Conservation (phyloP, 2,113 vertebrate genomes). For the Zosterops lateralis region DNA sequence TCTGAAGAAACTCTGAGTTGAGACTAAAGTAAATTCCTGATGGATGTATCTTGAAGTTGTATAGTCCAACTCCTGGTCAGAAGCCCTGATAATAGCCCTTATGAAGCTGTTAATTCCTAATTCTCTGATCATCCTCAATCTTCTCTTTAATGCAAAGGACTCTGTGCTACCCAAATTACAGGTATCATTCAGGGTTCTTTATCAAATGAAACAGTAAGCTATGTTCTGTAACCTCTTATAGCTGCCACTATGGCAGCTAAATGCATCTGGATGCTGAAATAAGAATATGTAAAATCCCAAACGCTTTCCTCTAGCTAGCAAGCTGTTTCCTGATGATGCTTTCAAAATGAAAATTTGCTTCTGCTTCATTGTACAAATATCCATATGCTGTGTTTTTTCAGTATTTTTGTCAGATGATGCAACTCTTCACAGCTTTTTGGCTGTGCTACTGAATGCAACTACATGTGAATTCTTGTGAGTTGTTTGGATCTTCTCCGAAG, state of each 20-base stretch:
- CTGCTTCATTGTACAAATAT: not conserved
- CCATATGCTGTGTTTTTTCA: not conserved
- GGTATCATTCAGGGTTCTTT: not conserved
- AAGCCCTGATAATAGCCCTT: not conserved
- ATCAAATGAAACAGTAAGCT: not conserved
- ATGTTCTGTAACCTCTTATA: not conserved
- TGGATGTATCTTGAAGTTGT: not conserved
- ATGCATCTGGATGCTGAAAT: not conserved
- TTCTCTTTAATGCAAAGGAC: not conserved
- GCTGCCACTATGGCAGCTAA: not conserved
- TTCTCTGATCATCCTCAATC: not conserved
- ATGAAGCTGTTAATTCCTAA: not conserved
- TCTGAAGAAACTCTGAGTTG: not conserved
- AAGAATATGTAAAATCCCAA: not conserved
- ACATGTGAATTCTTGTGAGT: not conserved
- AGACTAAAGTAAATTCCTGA: not conserved
- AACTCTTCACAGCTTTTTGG: not conserved
- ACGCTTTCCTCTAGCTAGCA: not conserved
- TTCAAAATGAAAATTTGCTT: conserved; percentile 1
- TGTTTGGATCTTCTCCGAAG: not conserved
- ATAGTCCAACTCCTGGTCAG: not conserved
- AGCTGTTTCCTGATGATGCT: not conserved
- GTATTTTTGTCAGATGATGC: not conserved
- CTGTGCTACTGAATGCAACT: not conserved
- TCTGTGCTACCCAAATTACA: not conserved